Base-by-base conservation (phyloP, 2,888 invertebrate species). In the Parnassius glacialis region DNA sequence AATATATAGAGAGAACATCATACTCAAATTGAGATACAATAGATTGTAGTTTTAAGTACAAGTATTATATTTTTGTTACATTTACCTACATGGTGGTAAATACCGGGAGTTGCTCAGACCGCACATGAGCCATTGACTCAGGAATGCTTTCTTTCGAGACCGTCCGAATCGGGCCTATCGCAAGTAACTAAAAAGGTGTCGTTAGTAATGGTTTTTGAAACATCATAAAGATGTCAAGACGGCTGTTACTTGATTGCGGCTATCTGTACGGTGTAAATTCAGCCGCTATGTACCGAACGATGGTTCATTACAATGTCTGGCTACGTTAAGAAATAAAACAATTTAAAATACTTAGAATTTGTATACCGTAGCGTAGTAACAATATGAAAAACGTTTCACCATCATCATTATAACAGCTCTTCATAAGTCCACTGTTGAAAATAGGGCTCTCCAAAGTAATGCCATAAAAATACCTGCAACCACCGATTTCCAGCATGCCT, bases 121-220 rank as follows among this genome's bases (percentile, higher is more conserved):
- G 62, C 58, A 55, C 75, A 78, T 77, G 73, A 79, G 77, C 75
- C 78, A 75, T 74, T 79, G 79, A 78, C 80, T 75, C 71, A 68
- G 68, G 78, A 81, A 71, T 84, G 83, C 85, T 86, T 88, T 88
- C 86, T 90, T 70, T 64, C 57, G 70, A 74, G 69, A 69, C 74
- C 74, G 73, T 68, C 62, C 76, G 78, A 83, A 81, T 84, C 80
- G 75, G 79, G 74, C 71, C 79, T 91, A 90, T 91, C 90, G 75
- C 81, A 68, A 77, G 87, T 90, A 91, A 91, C 91, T 91, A 90
- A 90, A 89, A 90, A 89, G 90, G 91, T 90, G 91, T 91, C 90
- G 89, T 90, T 89, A 87, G 87, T 91, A 89, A 91, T 91, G 91
- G 89, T 85, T 84, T 90, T 85, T 85, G 87, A 87, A 84, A 84